Evolutionary conservation across 2,797 vertebrate genomes (phyloP).

Genomic region (Sorex maritimensis): DNA sequence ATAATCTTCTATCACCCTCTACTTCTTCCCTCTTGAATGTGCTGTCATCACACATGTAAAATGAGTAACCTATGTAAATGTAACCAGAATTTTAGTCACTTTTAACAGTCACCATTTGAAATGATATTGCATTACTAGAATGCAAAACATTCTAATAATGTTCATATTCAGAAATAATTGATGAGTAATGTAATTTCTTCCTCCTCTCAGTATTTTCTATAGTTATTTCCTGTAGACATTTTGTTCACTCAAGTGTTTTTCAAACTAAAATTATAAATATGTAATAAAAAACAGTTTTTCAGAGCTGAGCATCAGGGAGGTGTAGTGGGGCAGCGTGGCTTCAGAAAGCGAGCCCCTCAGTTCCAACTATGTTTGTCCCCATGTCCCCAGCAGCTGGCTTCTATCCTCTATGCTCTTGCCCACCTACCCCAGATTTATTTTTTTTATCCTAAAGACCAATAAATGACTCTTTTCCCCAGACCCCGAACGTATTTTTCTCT

Average conservation of each 20-base stretch:
- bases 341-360: too few relatives aligned
- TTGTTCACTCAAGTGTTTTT: slow-evolving; percentile 18
- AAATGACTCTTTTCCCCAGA: background rate
- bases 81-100: background rate
- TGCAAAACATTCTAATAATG: background rate
- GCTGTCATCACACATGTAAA: accelerated
- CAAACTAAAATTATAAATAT: slow-evolving; percentile 49
- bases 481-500: background rate
- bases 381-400: too few relatives aligned
- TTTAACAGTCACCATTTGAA: background rate
- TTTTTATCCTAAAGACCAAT: too few relatives aligned
- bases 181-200: background rate
- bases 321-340: too few relatives aligned
- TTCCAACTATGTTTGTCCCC: too few relatives aligned
- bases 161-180: background rate
- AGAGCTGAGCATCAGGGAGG: background rate
- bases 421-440: too few relatives aligned
- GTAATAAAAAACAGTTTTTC: background rate
- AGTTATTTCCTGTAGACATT: background rate
- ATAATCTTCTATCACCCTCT: background rate
- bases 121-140: background rate
- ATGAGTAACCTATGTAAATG: background rate
- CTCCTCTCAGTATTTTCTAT: background rate
- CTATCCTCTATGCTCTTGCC: too few relatives aligned
- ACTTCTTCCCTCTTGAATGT: background rate